These are phyloP conservation scores for Melipona beecheii DNA, from an alignment of 2,888 invertebrate genomes.

Conservation along the genomic window DNA sequence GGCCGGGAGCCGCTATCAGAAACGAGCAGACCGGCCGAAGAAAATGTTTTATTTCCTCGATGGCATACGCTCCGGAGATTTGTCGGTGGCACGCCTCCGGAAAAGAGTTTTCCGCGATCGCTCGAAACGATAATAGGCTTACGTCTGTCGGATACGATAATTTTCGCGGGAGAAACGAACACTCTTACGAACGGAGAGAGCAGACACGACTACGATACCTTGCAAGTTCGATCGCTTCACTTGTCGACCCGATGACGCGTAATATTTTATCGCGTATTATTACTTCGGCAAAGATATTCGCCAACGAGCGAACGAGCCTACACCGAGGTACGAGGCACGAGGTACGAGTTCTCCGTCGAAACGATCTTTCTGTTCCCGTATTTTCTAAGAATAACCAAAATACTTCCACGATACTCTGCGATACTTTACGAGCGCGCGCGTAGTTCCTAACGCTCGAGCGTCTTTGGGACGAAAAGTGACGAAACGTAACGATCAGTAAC, in stretches of 20 bases:
- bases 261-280: neutral
- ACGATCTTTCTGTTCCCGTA: slow-evolving; percentile 10
- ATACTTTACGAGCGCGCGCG: slow-evolving; percentile 65
- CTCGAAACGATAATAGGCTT: slow-evolving; percentile 61
- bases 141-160: slow-evolving; percentile 28
- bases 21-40: slow-evolving; percentile 55
- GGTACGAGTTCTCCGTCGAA: slow-evolving; percentile 7
- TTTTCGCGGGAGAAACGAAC: slow-evolving; percentile 1
- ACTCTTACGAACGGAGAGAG: neutral
- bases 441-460: slow-evolving; percentile 61
- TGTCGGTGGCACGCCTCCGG: slow-evolving; percentile 58
- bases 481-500: slow-evolving; percentile 20
- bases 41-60: slow-evolving; percentile 77
- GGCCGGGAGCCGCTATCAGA: slow-evolving; percentile 69
- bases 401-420: slow-evolving; percentile 67
- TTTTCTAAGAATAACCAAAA: slow-evolving; percentile 31
- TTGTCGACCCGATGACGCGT: neutral
- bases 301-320: slow-evolving; percentile 5
- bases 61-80: slow-evolving; percentile 65
- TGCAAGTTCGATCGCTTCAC: neutral
- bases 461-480: slow-evolving; percentile 28
- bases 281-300: neutral
- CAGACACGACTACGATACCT: neutral
- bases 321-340: slow-evolving; percentile 4
- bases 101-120: slow-evolving; percentile 50